Evolutionary conservation across 1,140 invertebrate genomes (phyloP), one percentile per base, ranked within the genome.

Genomic region (Drosophila saltans): DNA sequence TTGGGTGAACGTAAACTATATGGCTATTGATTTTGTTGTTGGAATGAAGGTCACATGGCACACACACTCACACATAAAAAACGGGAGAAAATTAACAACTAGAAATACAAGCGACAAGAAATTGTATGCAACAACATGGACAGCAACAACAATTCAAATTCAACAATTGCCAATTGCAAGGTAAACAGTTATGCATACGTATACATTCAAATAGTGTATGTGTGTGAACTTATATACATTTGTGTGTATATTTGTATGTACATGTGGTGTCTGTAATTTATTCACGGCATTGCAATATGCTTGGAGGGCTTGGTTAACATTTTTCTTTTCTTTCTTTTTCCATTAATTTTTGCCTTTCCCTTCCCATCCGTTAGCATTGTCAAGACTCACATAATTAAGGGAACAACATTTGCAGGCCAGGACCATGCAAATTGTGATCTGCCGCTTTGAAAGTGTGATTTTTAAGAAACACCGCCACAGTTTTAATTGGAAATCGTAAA

Each of bases 21-120:
- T 81, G 81, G 73, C 78, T 88, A 89, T 89, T 89, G 84, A 89
- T 89, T 89, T 89, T 89, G 84, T 84, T 90, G 85, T 72, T 90
- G 66, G 65, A 78, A 72, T 79, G 84, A 89, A 89, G 84, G 84
- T 89, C 84, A 89, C 69, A 81, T 84, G 80, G 66, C 69, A 52
- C 76, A 69, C 68, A 75, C 33, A 36, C 33, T 30, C 28, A 63
- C 69, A 63, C 71, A 80, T 66, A 58, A 60, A 60, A 64, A 28
- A 40, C 65, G 72, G 73, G 69, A 69, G 64, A 71, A 52, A 60
- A 69, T 40, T 16, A 48, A 60, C 67, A 62, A 61, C 65, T 55
- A 72, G 45, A 70, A 52, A 40, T 30, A 39, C 39, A 28, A 65
- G 71, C 63, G 41, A 67, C 64, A 61, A 36, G 61, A 58, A 67